phyloP scores from a whole-genome alignment of 2,113 vertebrate species.

The Furnarius figulus region DNA sequence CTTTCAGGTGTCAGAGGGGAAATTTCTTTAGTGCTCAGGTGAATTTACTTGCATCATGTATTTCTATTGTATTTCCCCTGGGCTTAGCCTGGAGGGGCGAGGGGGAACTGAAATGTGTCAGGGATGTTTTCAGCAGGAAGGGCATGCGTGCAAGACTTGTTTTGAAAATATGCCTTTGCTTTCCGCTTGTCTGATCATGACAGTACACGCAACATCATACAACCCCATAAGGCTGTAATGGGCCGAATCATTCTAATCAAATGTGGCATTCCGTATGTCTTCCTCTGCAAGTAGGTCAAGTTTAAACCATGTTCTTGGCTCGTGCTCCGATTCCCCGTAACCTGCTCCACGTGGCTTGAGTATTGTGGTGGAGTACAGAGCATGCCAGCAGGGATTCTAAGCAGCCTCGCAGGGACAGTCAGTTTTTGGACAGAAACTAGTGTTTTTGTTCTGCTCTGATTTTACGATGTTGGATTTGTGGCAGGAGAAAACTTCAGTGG shows the following conservation, averaged over 20 bases:
- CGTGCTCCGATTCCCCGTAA: conserved; percentile 52
- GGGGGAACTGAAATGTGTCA: neutral
- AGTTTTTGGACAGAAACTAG: neutral
- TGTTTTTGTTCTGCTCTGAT: neutral
- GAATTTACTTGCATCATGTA: neutral
- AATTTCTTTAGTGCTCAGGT: neutral
- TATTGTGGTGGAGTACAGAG: neutral
- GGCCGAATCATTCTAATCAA: conserved; percentile 79
- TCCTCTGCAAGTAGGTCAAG: conserved; percentile 88
- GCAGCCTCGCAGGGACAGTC: conserved; percentile 8
- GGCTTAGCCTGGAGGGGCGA: neutral
- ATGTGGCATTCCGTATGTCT: conserved; percentile 80
- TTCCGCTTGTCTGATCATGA: conserved; percentile 80
- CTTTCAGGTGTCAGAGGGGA: neutral
- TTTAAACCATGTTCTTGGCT: conserved; percentile 74
- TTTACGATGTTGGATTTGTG: neutral
- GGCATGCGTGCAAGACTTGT: conserved; percentile 70
- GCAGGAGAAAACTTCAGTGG: neutral
- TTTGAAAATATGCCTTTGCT: conserved; percentile 79
- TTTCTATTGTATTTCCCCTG: conserved; percentile 23
- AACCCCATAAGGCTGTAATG: conserved; percentile 75
- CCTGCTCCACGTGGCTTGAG: conserved; percentile 8
- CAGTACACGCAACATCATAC: conserved; percentile 65
- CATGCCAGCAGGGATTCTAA: neutral
- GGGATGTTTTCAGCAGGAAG: conserved; percentile 46